Percentiles rank a stretch among this genome's conserved stretches.
These are phyloP conservation scores for Listronotus bonariensis DNA, from an alignment of 1,140 invertebrate genomes.

Conservation along the genomic window DNA sequence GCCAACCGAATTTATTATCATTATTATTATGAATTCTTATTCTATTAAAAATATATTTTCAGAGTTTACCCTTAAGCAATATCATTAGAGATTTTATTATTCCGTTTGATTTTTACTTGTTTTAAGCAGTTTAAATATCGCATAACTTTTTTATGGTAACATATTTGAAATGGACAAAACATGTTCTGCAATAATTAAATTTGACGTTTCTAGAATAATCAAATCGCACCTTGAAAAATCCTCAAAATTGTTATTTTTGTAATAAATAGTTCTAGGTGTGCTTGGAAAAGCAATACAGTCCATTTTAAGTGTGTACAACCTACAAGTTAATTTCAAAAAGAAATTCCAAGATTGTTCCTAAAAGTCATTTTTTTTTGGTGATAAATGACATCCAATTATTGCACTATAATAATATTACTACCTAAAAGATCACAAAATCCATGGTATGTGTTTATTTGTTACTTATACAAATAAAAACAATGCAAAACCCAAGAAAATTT, in stretches of 20 bases:
- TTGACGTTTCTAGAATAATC: slow-evolving; percentile 23
- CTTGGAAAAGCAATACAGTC: slow-evolving; percentile 8
- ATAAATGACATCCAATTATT: too few relatives aligned
- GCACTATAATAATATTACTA: too few relatives aligned
- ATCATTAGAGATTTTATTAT: slow-evolving; percentile 46
- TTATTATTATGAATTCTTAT: slow-evolving; percentile 42
- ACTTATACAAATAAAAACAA: too few relatives aligned
- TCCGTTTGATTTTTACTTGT: slow-evolving; percentile 31
- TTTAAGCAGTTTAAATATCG: slow-evolving; percentile 13
- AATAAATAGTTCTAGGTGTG: slow-evolving; percentile 22
- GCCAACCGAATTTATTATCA: slow-evolving; percentile 47
- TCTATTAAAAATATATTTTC: slow-evolving; percentile 45
- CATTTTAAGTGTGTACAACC: slow-evolving; percentile 26
- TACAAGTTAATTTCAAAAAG: slow-evolving; percentile 15
- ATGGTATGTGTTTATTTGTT: too few relatives aligned
- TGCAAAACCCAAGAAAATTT: too few relatives aligned
- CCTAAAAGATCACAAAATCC: too few relatives aligned
- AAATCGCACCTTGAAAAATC: slow-evolving; percentile 23
- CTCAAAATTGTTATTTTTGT: slow-evolving; percentile 30
- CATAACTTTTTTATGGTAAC: neutral
- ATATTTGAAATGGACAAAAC: slow-evolving; percentile 13
- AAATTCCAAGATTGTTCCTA: slow-evolving; percentile 6
- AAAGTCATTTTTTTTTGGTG: neutral
- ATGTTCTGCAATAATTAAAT: slow-evolving; percentile 4
- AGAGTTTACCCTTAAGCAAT: slow-evolving; percentile 50